Evolutionary conservation across 2,888 invertebrate genomes (phyloP), one percentile per base, ranked within the genome.

Genomic region (Idaea dimidiata): DNA sequence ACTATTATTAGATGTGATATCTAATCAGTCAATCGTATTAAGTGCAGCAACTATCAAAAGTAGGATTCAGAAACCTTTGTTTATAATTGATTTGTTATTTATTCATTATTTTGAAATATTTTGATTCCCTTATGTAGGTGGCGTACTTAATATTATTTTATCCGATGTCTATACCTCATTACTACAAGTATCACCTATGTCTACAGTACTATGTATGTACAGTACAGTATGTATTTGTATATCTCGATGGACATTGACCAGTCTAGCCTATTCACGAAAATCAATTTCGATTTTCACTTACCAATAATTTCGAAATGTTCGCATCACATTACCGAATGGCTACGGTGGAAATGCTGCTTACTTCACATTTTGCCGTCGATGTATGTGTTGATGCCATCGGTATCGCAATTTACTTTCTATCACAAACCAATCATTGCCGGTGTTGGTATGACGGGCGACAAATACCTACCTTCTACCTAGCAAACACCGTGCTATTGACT

Each of bases 351-450:
- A 71, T 70, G 70, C 62, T 61, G 61, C 62, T 59, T 60, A 59
- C 60, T 59, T 60, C 58, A 61, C 58, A 62, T 61, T 69, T 65
- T 68, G 60, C 57, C 64, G 65, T 63, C 68, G 64, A 63, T 68
- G 61, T 69, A 64, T 67, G 43, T 43, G 43, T 10, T 43, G 43
- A 43, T 10, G 43, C 10, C 43, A 43, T 43, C 43, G 43, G 43
- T 65, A 70, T 79, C 78, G 82, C 89, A 89, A 89, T 91, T 91
- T 88, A 88, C 83, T 87, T 88, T 84, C 88, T 81, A 88, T 88
- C 84, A 86, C 83, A 84, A 84, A 85, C 84, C 86, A 87, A 89
- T 89, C 85, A 85, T 78, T 76, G 82, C 72, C 68, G 72, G 63
- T 62, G 60, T 61, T 60, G 61, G 59, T 62, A 63, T 58, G 66